Evolutionary conservation across 1,140 invertebrate genomes (phyloP).

Genomic region (Carcinoscorpius rotundicauda): DNA sequence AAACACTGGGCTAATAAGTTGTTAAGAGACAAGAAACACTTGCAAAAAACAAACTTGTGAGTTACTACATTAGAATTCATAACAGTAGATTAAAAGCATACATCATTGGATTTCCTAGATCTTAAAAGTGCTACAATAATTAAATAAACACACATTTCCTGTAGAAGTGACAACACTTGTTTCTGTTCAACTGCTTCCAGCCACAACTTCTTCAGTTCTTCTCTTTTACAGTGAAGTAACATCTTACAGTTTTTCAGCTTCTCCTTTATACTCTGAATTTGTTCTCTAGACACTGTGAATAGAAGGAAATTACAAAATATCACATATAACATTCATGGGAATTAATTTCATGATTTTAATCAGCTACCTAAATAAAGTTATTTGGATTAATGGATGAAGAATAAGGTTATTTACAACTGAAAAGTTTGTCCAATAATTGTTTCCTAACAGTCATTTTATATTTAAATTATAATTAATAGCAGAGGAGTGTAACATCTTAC

Average conservation of each 20-base stretch:
- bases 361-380: too few species aligned
- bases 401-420: too few species aligned
- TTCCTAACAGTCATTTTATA: too few species aligned
- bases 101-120: not conserved
- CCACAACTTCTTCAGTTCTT: conserved; percentile 87
- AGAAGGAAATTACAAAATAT: not conserved
- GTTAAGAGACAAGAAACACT: not conserved
- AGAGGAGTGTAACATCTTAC: too few species aligned
- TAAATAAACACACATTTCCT: conserved; percentile 48
- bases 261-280: conserved; percentile 71
- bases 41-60: not conserved
- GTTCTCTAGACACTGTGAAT: conserved; percentile 53
- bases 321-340: too few species aligned
- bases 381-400: too few species aligned
- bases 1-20: not conserved
- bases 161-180: conserved; percentile 69
- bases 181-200: conserved; percentile 85
- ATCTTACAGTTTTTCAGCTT: conserved; percentile 81
- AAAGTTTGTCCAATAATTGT: too few species aligned
- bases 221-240: conserved; percentile 74
- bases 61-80: too few species aligned
- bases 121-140: not conserved
- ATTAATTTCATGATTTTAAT: too few species aligned
- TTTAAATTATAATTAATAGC: too few species aligned
- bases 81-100: too few species aligned